These are phyloP conservation scores for Cantharis nigra DNA, from an alignment of 2,888 invertebrate genomes.

Conservation along the genomic window DNA sequence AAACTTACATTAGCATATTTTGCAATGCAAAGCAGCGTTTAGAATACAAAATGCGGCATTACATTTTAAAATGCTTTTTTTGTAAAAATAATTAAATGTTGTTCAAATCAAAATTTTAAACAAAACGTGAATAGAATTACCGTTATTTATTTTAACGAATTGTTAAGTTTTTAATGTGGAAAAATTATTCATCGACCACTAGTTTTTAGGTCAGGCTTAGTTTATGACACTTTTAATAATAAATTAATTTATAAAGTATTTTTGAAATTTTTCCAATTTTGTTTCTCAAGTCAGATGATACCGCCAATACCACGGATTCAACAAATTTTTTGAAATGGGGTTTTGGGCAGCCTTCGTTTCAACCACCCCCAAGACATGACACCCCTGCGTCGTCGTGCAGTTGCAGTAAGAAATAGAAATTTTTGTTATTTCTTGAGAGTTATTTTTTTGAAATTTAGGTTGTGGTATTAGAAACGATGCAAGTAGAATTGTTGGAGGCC, in stretches of 20 bases:
- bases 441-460: conserved; percentile 58
- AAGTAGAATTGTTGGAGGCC: conserved; percentile 81
- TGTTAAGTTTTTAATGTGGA: conserved; percentile 2
- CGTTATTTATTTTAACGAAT: conserved; percentile 18
- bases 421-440: neutral
- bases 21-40: neutral
- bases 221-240: neutral
- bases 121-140: conserved; percentile 17
- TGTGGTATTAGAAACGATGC: conserved; percentile 84
- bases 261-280: neutral
- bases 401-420: conserved; percentile 65
- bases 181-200: neutral
- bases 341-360: conserved; percentile 46
- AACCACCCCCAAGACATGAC: conserved; percentile 66
- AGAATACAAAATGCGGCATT: neutral
- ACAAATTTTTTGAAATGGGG: neutral
- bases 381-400: conserved; percentile 62
- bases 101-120: neutral
- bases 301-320: neutral
- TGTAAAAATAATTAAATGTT: neutral
- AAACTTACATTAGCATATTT: neutral
- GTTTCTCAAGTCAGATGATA: neutral
- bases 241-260: neutral
- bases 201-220: neutral
- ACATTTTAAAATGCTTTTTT: neutral